Evolutionary conservation across 2,888 invertebrate genomes (phyloP).

Genomic region (Shargacucullia verbasci): DNA sequence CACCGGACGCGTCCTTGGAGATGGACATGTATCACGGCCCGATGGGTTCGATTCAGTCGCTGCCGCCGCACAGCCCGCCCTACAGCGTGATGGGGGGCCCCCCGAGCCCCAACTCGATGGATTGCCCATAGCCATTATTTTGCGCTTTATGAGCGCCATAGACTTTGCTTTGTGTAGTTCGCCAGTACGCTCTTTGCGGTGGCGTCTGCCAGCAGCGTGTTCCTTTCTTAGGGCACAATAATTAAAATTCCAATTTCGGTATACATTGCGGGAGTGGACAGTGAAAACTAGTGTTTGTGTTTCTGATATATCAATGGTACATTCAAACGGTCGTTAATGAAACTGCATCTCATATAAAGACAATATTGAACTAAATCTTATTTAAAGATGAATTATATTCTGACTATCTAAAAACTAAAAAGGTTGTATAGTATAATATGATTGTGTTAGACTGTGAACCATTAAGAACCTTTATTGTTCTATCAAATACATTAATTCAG

Average conservation of each 20-base stretch:
- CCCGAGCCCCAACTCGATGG: conserved; percentile 92
- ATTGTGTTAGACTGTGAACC: conserved; percentile 24
- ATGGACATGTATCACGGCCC: conserved; percentile 91
- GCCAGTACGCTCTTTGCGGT: conserved; percentile 45
- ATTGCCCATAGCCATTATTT: conserved; percentile 91
- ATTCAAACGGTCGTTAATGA: not conserved
- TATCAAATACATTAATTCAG: conserved; percentile 7
- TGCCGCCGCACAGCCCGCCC: conserved; percentile 92
- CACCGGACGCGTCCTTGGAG: conserved; percentile 90
- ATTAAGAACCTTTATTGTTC: conserved; percentile 14
- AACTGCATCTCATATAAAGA: too few species aligned
- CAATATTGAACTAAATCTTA: not conserved
- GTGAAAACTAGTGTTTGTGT: conserved; percentile 27
- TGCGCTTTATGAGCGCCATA: conserved; percentile 82
- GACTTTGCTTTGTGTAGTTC: conserved; percentile 46
- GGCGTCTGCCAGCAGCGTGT: conserved; percentile 17
- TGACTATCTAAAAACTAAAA: conserved; percentile 11
- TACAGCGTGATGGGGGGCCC: conserved; percentile 91
- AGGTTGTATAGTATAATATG: conserved; percentile 23
- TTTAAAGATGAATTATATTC: conserved; percentile 10
- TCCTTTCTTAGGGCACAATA: not conserved
- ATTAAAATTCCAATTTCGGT: not conserved
- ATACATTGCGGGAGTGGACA: conserved; percentile 22
- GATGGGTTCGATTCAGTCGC: conserved; percentile 91
- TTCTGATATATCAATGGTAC: conserved; percentile 9